phyloP scores from a whole-genome alignment of 2,888 invertebrate genomes.

The Heliconius cydno region DNA sequence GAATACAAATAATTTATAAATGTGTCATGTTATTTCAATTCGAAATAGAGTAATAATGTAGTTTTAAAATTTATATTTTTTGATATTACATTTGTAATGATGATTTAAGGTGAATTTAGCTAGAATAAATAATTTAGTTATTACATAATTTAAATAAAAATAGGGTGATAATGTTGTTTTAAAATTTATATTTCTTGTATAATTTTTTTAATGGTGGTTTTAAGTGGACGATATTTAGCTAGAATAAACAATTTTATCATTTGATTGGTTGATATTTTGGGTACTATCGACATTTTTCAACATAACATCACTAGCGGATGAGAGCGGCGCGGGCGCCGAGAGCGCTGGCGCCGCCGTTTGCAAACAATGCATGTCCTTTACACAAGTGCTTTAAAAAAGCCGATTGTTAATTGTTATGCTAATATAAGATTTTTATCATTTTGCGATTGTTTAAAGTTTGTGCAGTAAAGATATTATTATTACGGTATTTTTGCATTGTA shows the following conservation, averaged over 20 bases:
- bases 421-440: slow-evolving; percentile 61
- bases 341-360: slow-evolving; percentile 63
- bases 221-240: not conserved
- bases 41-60: slow-evolving; percentile 6
- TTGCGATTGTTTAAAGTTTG: slow-evolving; percentile 50
- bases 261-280: slow-evolving; percentile 31
- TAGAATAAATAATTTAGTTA: not conserved
- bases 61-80: slow-evolving; percentile 1
- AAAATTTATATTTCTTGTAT: slow-evolving; percentile 10
- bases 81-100: not conserved
- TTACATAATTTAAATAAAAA: slow-evolving; percentile 23
- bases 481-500: slow-evolving; percentile 17
- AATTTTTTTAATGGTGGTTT: not conserved
- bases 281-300: slow-evolving; percentile 56
- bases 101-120: not conserved
- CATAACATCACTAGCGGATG: slow-evolving; percentile 76
- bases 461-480: slow-evolving; percentile 28
- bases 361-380: slow-evolving; percentile 75
- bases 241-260: slow-evolving; percentile 1
- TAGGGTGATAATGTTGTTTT: slow-evolving; percentile 2
- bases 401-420: slow-evolving; percentile 74
- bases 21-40: slow-evolving; percentile 21
- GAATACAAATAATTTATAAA: slow-evolving; percentile 32
- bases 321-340: slow-evolving; percentile 63
- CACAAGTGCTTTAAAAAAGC: slow-evolving; percentile 65